phyloP scores from a whole-genome alignment of 2,888 invertebrate species.

The Onchidella celtica region DNA sequence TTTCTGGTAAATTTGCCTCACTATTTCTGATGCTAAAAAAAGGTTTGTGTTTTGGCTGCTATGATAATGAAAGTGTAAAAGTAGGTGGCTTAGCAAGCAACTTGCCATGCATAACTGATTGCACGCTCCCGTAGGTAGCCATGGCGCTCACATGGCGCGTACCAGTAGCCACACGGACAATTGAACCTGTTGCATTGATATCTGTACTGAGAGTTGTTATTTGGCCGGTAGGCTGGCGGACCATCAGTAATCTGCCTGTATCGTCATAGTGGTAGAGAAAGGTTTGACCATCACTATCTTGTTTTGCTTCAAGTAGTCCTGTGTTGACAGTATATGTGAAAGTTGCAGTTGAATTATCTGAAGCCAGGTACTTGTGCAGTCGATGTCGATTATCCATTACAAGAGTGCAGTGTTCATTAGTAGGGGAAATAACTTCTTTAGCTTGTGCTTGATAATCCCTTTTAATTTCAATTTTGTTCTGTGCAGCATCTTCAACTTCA shows the following conservation, averaged over 20 bases:
- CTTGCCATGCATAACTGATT: constrained; percentile 80
- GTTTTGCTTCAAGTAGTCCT: constrained; percentile 86
- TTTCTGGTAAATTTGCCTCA: too few relatives aligned
- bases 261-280: constrained; percentile 95
- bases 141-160: constrained; percentile 77
- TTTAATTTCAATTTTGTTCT: constrained; percentile 89
- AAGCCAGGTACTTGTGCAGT: constrained; percentile 91
- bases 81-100: constrained; percentile 54
- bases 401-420: constrained; percentile 80
- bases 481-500: constrained; percentile 95
- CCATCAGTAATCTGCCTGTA: constrained; percentile 91
- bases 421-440: constrained; percentile 85
- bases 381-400: constrained; percentile 96
- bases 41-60: constrained; percentile 26
- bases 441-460: constrained; percentile 90
- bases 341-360: constrained; percentile 95
- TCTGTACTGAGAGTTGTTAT: constrained; percentile 84
- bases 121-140: constrained; percentile 80
- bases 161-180: constrained; percentile 79
- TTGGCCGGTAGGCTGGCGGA: constrained; percentile 95
- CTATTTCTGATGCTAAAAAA: neutral
- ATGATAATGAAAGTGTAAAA: constrained; percentile 40
- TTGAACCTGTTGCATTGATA: constrained; percentile 78
- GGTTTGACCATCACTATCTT: constrained; percentile 84
- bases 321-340: constrained; percentile 95